Evolutionary conservation across 2,113 vertebrate species (phyloP), one percentile per base, ranked within the genome.

Genomic region (Perca flavescens): DNA sequence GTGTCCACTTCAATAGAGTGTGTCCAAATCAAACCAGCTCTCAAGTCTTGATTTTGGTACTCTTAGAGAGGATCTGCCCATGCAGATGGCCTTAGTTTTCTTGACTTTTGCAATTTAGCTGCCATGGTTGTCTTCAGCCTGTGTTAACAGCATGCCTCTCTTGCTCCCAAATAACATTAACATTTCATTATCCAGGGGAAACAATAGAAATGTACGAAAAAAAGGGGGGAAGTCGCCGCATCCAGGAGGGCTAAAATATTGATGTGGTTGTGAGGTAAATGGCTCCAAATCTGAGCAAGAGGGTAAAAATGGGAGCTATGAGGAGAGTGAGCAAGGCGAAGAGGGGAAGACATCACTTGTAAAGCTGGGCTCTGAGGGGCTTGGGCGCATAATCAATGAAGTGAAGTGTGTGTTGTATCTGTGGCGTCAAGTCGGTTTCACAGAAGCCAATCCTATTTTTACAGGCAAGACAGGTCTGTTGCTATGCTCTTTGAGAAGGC

Each of bases 361-460:
- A 94, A 89, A 94, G 89, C 91, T 49, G 77, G 90, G 91, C 92
- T 94, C 92, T 83, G 84, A 89, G 89, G 94, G 89, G 87, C 92
- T 92, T 64, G 69, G 87, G 84, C 61, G 95, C 93, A 95, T 95
- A 94, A 94, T 94, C 94, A 93, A 94, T 93, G 94, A 94, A 94
- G 90, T 89, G 91, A 89, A 90, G 90, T 91, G 94, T 90, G 92
- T 86, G 90, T 89, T 93, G 94, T 92, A 91, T 91, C 91, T 91
- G 90, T 86, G 83, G 92, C 73, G 74, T 92, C 63, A 64, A 89
- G 88, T 89, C 71, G 78, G 82, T 91, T 88, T 94, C 91, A 89
- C 88, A 87, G 81, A 94, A 92, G 91, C 92, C 92, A 90, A 88
- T 91, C 94, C 95, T 95, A 95, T 95, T 95, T 96, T 95, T 95